Evolutionary conservation across 2,888 invertebrate species (phyloP), one percentile per base, ranked within the genome.

Genomic region (Nymphalis polychloros): DNA sequence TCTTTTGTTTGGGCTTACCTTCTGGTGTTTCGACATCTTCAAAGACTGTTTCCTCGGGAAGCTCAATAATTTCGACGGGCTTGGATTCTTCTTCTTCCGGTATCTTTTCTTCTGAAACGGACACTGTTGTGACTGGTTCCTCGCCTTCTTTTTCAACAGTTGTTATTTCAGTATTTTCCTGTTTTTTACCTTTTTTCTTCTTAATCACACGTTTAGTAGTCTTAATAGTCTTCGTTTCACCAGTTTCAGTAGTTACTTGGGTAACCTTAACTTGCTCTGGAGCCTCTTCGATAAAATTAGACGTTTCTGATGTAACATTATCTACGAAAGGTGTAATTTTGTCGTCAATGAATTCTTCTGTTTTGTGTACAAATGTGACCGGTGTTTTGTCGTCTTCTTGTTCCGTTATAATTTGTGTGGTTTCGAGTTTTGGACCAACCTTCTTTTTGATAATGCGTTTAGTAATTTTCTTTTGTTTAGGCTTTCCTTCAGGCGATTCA

Each of bases 401-500:
- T 53, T 10, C 16, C 1, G 52, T 53, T 23, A 17, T 27, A 2
- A 53, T 53, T 53, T 53, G 23, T 53, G 52, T 53, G 4, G 52
- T 53, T 10, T 53, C 52, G 13, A 53, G 13, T 7, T 23, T 53
- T 16, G 20, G 23, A 53, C 52, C 52, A 27, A 53, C 52, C 23
- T 53, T 53, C 52, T 53, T 53, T 53, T 53, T 53, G 23, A 53
- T 53, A 23, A 7, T 4, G 17, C 52, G 52, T 23, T 27, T 53
- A 0, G 52, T 53, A 4, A 10, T 53, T 53, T 53, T 53, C 23
- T 16, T 53, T 27, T 53, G 88, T 81, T 71, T 88, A 67, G 70
- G 77, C 79, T 88, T 81, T 66, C 76, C 77, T 35, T 91, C 86
- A 17, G 87, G 76, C 47, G 87, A 80, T 63, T 77, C 47, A 1